Conservation (phyloP, 2,888 invertebrate genomes). For the Hirtodrosophila trivittata region DNA sequence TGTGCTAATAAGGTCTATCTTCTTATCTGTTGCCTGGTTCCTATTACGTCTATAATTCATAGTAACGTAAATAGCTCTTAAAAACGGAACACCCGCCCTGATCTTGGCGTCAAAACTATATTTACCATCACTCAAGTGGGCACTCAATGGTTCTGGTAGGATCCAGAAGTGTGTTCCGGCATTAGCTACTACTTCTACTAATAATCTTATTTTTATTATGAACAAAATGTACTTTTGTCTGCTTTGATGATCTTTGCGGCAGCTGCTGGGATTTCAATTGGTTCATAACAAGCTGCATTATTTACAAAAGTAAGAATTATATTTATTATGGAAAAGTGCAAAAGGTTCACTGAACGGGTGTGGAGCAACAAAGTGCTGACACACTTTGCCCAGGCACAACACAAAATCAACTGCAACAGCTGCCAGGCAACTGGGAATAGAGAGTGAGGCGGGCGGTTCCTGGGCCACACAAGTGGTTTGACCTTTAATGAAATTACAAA, state of each 20-base stretch:
- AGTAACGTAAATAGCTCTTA: too few species aligned
- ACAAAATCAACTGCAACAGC: conserved; percentile 15
- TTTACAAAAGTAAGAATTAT: conserved; percentile 56
- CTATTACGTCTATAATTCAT: too few species aligned
- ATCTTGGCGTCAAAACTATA: conserved; percentile 43
- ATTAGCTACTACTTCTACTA: too few species aligned
- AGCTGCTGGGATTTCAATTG: conserved; percentile 69
- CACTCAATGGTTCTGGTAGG: conserved; percentile 46
- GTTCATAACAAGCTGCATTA: conserved; percentile 62
- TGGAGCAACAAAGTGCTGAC: conserved; percentile 63
- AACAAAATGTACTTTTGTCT: conserved; percentile 21
- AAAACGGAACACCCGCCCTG: too few species aligned
- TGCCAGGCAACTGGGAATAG: conserved; percentile 48
- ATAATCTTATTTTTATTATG: conserved; percentile 48
- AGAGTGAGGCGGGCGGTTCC: conserved; percentile 39
- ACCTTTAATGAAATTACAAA: conserved; percentile 55
- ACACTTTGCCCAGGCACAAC: conserved; percentile 68
- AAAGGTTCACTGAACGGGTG: conserved; percentile 67
- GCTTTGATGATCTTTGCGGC: conserved; percentile 58
- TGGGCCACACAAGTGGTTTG: conserved; percentile 78
- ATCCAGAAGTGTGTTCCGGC: conserved; percentile 41
- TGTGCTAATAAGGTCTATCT: too few species aligned
- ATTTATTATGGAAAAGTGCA: conserved; percentile 70
- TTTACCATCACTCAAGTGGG: conserved; percentile 63
- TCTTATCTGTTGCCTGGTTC: too few species aligned